Evolutionary conservation across 2,888 invertebrate genomes (phyloP), one percentile per base, ranked within the genome.

Genomic region (Lithophane leautieri): DNA sequence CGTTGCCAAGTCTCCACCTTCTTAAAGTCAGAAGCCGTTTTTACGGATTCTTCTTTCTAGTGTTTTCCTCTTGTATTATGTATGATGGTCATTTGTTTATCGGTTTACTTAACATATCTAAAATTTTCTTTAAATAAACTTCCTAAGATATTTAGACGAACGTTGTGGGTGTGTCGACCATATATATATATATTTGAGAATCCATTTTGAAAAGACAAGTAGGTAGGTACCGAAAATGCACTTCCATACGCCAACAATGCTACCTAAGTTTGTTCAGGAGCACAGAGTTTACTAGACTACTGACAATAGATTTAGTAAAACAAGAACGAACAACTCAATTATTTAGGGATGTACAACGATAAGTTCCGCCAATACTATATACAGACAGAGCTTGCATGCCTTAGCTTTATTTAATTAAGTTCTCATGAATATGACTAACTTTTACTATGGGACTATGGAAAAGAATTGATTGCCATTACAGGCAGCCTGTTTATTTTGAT

Each of bases 271-370:
- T 28, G n/a, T 11, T 42, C 11, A 28, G 19, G 1, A n/a, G 74
- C n/a, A 34, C 28, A 28, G 9, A 52, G 42, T 16, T 50, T 19
- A n/a, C 9, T 11, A 19, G 28, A 56, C 40, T 52, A 47, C 0
- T 52, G 14, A 60, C n/a, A 61, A 58, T 73, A 61, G n/a, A 60
- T 14, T 1, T 14, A 74, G 14, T n/a, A n/a, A 28, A 60, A 60
- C 60, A 28, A 61, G 50, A n/a, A 16, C 4, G 28, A 74, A 75
- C 34, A n/a, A 52, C 19, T 61, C 28, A 28, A 73, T n/a, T 19
- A 28, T 7, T n/a, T 61, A 50, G 40, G 16, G 22, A 19, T 73
- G 40, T 73, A 3, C 4, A 16, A 28, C 34, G 52, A 42, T 28
- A 71, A 22, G 54, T 44, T n/a, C 44, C n/a, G 11, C 28, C 16